Conservation (phyloP, 2,888 invertebrate species). For the Luffia ferchaultella region DNA sequence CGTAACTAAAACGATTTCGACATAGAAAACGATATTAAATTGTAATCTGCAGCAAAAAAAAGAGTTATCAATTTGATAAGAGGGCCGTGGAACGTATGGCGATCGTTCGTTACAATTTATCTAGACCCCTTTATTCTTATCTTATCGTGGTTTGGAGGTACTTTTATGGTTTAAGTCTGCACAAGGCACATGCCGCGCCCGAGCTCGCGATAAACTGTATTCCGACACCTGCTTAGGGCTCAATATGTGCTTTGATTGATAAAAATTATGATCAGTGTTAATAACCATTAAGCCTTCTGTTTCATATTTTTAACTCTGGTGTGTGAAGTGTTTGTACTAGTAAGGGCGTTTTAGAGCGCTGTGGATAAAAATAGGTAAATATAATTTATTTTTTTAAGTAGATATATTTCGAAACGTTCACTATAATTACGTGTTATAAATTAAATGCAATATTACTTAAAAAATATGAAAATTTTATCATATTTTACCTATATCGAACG, state of each 20-base stretch:
- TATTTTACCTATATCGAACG: too few species aligned
- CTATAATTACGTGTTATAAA: too few species aligned
- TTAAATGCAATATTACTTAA: too few species aligned
- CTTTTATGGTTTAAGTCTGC: background rate
- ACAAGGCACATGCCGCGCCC: background rate
- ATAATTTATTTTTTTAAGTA: too few species aligned
- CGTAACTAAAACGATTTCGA: slow-evolving; percentile 17
- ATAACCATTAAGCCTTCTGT: too few species aligned
- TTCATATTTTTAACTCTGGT: too few species aligned
- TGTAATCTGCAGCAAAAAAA: slow-evolving; percentile 51
- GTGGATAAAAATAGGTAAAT: too few species aligned
- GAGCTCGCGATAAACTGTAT: background rate
- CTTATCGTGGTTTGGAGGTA: slow-evolving; percentile 39
- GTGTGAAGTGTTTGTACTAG: too few species aligned
- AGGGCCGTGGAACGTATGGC: slow-evolving; percentile 23
- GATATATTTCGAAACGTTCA: too few species aligned
- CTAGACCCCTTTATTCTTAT: slow-evolving; percentile 61
- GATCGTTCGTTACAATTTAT: slow-evolving; percentile 49
- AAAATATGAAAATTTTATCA: too few species aligned
- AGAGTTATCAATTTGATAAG: slow-evolving; percentile 34
- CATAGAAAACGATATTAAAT: slow-evolving; percentile 22
- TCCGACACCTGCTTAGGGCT: background rate
- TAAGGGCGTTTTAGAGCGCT: too few species aligned
- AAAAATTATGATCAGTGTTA: too few species aligned
- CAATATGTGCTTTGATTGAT: background rate